Evolutionary conservation across 2,888 invertebrate genomes (phyloP), one percentile per base, ranked within the genome.

Genomic region (Lottia scabra): DNA sequence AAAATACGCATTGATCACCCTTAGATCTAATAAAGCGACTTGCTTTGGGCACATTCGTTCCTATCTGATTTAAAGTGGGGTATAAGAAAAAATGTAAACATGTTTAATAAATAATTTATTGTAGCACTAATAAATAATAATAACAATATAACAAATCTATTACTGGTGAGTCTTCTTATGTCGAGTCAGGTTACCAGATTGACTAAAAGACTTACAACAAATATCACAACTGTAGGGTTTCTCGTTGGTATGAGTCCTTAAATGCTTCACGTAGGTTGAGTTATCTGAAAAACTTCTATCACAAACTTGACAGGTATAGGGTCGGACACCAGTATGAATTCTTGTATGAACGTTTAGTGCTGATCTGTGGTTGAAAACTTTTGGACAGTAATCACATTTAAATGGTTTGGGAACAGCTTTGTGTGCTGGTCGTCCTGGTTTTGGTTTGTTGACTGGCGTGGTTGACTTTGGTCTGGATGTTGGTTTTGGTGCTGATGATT

Each of bases 181-280:
- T 2, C 65, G 65, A 13, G n/a, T 10, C 1, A 65, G 65, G 30
- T 65, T 65, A 13, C 38, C 30, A 30, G 30, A 43, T n/a, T 65
- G 43, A 12, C 16, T n/a, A 65, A 65, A 65, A 65, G n/a, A n/a
- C 15, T 65, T 65, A 65, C 65, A 12, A 65, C 65, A 65, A 65
- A 65, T 27, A 65, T 19, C 15, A 65, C 65, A 65, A 27, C n/a
- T 27, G 16, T 65, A 65, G 13, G 43, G 30, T 27, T 43, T 65
- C 19, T 65, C 65, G 19, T 30, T 65, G 65, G 30, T 65, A 15
- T 65, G 65, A 12, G 15, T 65, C n/a, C 43, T 65, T 16, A 27
- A 10, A 19, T 65, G 65, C 16, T 43, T 65, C 8, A 19, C n/a
- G 43, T 38, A 43, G 30, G 38, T 65, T 27, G 65, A 65, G 27